Evolutionary conservation across 2,888 invertebrate species (phyloP), one percentile per base, ranked within the genome.

Genomic region (Phania funesta): DNA sequence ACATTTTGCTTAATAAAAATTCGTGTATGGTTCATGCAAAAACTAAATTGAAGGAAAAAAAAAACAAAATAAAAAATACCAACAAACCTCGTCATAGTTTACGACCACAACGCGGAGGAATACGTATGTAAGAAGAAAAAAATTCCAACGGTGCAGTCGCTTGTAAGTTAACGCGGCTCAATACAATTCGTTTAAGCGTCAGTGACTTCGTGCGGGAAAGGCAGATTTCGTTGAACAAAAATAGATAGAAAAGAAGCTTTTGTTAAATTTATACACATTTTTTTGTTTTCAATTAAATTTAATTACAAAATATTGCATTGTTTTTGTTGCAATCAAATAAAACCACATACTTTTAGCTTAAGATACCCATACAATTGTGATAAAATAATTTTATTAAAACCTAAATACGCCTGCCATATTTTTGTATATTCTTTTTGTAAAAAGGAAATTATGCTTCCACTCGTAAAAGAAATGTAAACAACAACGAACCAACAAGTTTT

Each of bases 131-230:
- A 54, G 50, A 48, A 11, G 67, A 54, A 67, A 73, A 65, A 76
- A 58, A 78, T 78, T 82, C 82, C 82, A 82, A 82, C 70, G 82
- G 78, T 82, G 82, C 82, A 82, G 82, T 82, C 70, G 82, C 82
- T 75, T 78, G 82, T 58, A 74, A 78, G 78, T 70, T 65, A 82
- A 75, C 78, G 78, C 82, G 82, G 78, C 82, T 78, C 78, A 82
- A 78, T 75, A 78, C 82, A 78, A 74, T 82, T 78, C 82, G 82
- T 78, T 82, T 75, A 82, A 82, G 82, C 82, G 82, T 82, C 82
- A 78, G 74, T 78, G 78, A 70, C 74, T 78, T 70, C 82, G 82
- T 82, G 78, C 82, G 82, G 82, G 82, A 78, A 81, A 82, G 82
- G 78, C 74, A 74, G 78, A 82, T 81, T 77, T 81, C 77, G 81